These are phyloP conservation scores for Trilocha varians DNA, from an alignment of 2,888 invertebrate species.

Conservation along the genomic window DNA sequence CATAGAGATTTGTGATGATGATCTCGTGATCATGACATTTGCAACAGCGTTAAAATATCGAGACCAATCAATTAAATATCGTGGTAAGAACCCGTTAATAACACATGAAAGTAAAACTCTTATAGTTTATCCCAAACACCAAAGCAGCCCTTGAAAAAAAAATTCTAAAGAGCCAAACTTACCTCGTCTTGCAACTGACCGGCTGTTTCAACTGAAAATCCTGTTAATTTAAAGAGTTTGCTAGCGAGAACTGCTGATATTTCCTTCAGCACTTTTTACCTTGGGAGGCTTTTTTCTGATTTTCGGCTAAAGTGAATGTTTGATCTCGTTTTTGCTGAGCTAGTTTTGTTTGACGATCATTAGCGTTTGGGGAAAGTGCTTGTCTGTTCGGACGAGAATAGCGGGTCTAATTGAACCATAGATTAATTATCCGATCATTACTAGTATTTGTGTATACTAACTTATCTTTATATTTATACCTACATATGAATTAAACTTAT, in stretches of 20 bases:
- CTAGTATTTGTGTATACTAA: too few species aligned
- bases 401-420: too few species aligned
- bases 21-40: too few species aligned
- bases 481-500: too few species aligned
- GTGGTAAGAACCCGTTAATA: too few species aligned
- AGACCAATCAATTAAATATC: too few species aligned
- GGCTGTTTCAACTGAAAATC: slow-evolving; percentile 31
- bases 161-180: slow-evolving; percentile 49
- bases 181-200: slow-evolving; percentile 27
- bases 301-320: not conserved
- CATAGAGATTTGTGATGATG: too few species aligned
- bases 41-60: too few species aligned
- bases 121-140: slow-evolving; percentile 20
- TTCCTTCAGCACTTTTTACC: slow-evolving; percentile 9
- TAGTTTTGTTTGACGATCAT: not conserved
- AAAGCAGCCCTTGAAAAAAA: slow-evolving; percentile 34
- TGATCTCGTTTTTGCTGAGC: slow-evolving; percentile 1
- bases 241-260: slow-evolving; percentile 41
- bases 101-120: not conserved
- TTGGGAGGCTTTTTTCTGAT: not conserved
- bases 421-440: too few species aligned
- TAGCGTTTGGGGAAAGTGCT: too few species aligned
- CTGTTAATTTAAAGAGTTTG: slow-evolving; percentile 53
- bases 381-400: too few species aligned
- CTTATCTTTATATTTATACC: too few species aligned